phyloP scores from a whole-genome alignment of 2,113 vertebrate genomes.

The Laterallus jamaicensis region DNA sequence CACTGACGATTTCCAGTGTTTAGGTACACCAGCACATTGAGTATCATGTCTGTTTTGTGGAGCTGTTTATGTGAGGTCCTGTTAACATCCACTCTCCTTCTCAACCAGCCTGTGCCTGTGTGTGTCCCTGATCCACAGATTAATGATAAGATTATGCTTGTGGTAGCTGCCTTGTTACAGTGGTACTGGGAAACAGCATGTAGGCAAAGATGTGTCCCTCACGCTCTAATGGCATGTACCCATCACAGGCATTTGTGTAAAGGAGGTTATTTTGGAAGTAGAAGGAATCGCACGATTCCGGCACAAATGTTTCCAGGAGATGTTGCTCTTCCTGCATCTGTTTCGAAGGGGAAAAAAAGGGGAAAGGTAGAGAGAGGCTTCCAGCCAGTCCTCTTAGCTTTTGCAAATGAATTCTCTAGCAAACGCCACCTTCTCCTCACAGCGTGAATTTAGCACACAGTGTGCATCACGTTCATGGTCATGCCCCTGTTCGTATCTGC shows the following conservation, averaged over 20 bases:
- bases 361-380: constrained; percentile 5
- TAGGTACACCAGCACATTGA: neutral
- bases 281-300: neutral
- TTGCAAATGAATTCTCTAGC: neutral
- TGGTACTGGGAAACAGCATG: neutral
- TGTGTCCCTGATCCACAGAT: neutral
- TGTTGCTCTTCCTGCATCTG: constrained; percentile 14
- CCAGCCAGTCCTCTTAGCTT: neutral
- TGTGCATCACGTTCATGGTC: neutral
- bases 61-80: neutral
- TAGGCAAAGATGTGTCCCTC: neutral
- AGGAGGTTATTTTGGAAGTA: constrained; percentile 33
- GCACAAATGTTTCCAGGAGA: constrained; percentile 31
- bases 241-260: neutral
- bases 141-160: neutral
- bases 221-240: neutral
- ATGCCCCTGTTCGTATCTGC: neutral
- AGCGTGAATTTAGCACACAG: neutral
- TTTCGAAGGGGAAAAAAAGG: neutral
- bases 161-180: neutral
- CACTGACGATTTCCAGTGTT: neutral
- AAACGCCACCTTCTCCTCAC: neutral
- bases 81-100: neutral
- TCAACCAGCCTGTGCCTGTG: neutral
- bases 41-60: neutral